Evolutionary conservation across 92 coral and sea anemone species (phyloP), one percentile per base, ranked within the genome.

Genomic region (Paragorgia papillata): DNA sequence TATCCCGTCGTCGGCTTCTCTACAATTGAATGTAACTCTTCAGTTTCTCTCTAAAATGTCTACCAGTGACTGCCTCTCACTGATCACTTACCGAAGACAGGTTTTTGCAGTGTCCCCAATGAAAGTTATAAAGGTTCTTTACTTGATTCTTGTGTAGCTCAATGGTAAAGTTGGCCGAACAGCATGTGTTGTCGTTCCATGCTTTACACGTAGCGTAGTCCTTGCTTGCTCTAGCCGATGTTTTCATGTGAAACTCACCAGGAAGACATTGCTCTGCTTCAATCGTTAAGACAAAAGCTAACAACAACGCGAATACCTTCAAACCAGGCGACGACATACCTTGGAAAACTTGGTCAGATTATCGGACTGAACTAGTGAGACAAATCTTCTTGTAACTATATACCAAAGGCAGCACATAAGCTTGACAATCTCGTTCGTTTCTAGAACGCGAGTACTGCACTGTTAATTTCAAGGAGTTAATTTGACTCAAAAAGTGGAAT

Each of bases 61-160:
- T 37, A 37, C 6, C 43, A 4, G 43, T 37, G 4, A 37, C 4
- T 37, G 10, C n/a, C n/a, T n/a, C n/a, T 37, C 43, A 37, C 43
- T 10, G 10, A 37, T 37, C 43, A 4, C 60, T 76, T 82, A 91
- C 97, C 92, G 74, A 41, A 1, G 91, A 80, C 49, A 92, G 70
- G 65, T 90, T 92, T 2, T 73, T 81, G 76, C 97, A 92, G 46
- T 92, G 96, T 32, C 91, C 69, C 96, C 96, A 92, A 14, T 90
- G 83, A 56, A 92, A 90, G 37, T 90, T 90, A 66, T 91, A 90
- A 58, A 92, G 69, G 12, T 85, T 84, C 69, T 84, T 86, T 7
- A 84, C 90, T 0, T 74, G 80, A 56, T 75, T 86, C 39, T 56
- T 57, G 50, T 82, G 54, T 25, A 92, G 85, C 54, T 80, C 84